Conservation (phyloP, 2,113 vertebrate genomes). For the Stomatorhinus ivindoensis region DNA sequence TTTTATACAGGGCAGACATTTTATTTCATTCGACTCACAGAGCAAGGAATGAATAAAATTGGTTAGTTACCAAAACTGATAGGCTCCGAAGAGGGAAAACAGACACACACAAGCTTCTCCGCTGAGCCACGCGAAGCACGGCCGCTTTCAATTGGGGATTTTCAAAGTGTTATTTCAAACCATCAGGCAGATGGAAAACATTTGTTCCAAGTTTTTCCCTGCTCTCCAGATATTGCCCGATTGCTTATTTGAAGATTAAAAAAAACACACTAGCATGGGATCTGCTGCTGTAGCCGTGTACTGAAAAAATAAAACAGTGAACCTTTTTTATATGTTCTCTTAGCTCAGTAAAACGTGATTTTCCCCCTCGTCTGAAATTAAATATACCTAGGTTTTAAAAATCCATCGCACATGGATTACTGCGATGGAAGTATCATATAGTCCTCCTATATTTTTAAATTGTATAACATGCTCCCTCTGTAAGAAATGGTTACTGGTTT, state of each 20-base stretch:
- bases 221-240: slow-evolving; percentile 36
- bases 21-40: not conserved
- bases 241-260: slow-evolving; percentile 23
- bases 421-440: not conserved
- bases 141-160: not conserved
- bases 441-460: not conserved
- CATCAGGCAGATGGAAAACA: slow-evolving; percentile 16
- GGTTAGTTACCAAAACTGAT: not conserved
- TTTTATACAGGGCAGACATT: not conserved
- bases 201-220: slow-evolving; percentile 13
- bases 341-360: not conserved
- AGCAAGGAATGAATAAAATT: slow-evolving; percentile 10
- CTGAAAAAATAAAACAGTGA: slow-evolving; percentile 8
- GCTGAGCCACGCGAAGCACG: not conserved
- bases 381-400: not conserved
- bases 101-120: not conserved
- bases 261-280: slow-evolving; percentile 26
- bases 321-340: not conserved
- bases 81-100: not conserved
- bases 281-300: not conserved
- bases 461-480: not conserved
- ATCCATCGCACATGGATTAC: not conserved
- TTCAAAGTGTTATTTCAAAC: slow-evolving; percentile 12
- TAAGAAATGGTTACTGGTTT: not conserved
- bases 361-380: not conserved